phyloP scores from a whole-genome alignment of 2,113 vertebrate genomes.

The Hassar affinis region DNA sequence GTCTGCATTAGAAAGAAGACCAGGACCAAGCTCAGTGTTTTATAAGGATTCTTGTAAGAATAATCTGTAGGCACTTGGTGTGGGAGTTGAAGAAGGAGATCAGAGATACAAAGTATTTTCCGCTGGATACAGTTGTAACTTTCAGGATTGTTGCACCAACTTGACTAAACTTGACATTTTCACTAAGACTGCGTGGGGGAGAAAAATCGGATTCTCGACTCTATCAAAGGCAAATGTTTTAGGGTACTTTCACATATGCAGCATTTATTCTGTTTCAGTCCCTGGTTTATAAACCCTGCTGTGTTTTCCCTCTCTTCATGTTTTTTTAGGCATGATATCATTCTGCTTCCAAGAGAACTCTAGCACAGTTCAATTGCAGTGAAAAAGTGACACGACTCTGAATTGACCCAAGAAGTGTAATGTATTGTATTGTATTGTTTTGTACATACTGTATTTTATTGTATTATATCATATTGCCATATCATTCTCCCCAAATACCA shows the following conservation, averaged over 20 bases:
- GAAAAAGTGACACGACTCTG: not conserved
- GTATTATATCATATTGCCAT: too few relatives aligned
- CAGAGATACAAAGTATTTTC: not conserved
- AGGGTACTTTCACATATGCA: not conserved
- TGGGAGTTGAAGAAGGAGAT: not conserved
- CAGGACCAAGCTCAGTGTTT: not conserved
- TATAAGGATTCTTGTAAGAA: slow-evolving; percentile 11
- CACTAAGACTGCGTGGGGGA: not conserved
- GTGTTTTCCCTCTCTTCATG: not conserved
- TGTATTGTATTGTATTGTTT: not conserved
- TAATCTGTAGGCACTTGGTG: not conserved
- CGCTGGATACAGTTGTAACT: not conserved
- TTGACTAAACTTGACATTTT: not conserved
- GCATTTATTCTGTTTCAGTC: not conserved
- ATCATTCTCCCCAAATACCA: not conserved
- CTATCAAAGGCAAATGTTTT: not conserved
- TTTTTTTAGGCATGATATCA: not conserved
- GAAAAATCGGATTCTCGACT: not conserved
- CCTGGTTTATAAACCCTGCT: not conserved
- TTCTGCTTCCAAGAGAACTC: not conserved
- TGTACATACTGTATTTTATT: not conserved
- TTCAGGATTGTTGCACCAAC: not conserved
- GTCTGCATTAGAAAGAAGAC: slow-evolving; percentile 70
- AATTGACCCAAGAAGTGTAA: not conserved
- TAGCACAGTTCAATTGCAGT: not conserved